A percentile compares a stretch with the other conserved stretches of the same genome.
phyloP scores from a whole-genome alignment of 2,797 vertebrate species.

The Sphenopsis melanotis region DNA sequence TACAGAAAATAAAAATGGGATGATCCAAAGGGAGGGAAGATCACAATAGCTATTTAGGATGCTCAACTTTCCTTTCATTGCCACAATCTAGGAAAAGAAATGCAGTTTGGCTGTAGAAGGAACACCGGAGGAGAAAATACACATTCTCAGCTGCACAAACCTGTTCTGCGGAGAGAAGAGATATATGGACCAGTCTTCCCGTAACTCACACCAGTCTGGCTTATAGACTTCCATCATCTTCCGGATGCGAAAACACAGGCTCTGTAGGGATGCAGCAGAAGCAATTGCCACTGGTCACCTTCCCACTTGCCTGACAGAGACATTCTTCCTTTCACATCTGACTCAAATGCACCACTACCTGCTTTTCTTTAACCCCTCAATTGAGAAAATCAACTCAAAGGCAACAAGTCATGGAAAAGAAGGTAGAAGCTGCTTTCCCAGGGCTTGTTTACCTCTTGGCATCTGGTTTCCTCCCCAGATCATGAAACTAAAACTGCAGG shows the following conservation, averaged over 20 bases:
- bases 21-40: conserved; percentile 2
- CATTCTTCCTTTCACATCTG: neutral
- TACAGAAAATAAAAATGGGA: conserved; percentile 15
- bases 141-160: conserved; percentile 69
- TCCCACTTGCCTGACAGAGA: neutral
- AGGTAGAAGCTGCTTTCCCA: neutral
- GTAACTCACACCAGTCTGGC: conserved; percentile 92
- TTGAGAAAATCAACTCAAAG: neutral
- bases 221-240: conserved; percentile 97
- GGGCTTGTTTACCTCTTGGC: neutral
- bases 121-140: neutral
- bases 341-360: neutral
- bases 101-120: neutral
- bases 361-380: neutral
- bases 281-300: neutral
- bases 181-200: conserved; percentile 95
- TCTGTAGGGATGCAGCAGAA: conserved; percentile 75
- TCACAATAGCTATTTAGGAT: conserved; percentile 11
- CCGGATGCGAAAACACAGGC: conserved; percentile 91
- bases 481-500: neutral
- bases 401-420: neutral
- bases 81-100: neutral
- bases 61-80: neutral
- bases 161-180: conserved; percentile 97
- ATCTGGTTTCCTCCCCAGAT: neutral